Evolutionary conservation across 2,113 vertebrate species (phyloP).

Genomic region (Arizona elegans): DNA sequence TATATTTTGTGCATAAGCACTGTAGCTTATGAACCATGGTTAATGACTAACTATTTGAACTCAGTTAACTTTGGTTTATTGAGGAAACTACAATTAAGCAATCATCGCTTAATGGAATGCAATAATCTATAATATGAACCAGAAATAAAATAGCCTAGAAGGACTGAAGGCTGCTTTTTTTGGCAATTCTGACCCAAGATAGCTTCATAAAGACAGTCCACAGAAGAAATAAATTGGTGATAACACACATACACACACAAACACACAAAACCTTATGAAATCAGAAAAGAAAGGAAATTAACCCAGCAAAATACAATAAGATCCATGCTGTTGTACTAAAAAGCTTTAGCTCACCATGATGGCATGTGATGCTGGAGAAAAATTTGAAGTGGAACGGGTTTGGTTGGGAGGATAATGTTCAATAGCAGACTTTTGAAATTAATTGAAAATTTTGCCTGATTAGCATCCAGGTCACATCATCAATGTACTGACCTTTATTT

Average conservation of each 20-base stretch:
- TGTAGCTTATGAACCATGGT: background rate
- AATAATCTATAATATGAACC: conserved; percentile 1
- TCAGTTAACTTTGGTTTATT: background rate
- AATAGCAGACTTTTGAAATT: background rate
- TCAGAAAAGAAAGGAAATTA: conserved; percentile 41
- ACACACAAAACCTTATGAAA: conserved; percentile 45
- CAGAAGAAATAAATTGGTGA: conserved; percentile 31
- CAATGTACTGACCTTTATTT: background rate
- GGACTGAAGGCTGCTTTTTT: background rate
- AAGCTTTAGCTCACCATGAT: conserved; percentile 19
- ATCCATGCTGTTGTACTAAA: background rate
- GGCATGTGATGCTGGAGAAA: conserved; percentile 62
- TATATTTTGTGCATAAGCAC: background rate
- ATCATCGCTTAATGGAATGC: background rate
- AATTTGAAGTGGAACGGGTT: conserved; percentile 6
- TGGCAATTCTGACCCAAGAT: conserved; percentile 53
- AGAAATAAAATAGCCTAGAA: conserved; percentile 51
- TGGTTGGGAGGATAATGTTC: background rate
- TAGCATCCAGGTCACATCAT: conserved; percentile 1
- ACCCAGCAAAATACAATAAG: conserved; percentile 26
- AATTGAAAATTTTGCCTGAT: conserved; percentile 1
- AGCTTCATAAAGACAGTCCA: conserved; percentile 32
- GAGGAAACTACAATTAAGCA: background rate
- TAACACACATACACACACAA: conserved; percentile 42
- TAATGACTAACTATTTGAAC: background rate